Base-by-base conservation (phyloP, 1,140 invertebrate genomes). In the Philotrypesis tridentata region DNA sequence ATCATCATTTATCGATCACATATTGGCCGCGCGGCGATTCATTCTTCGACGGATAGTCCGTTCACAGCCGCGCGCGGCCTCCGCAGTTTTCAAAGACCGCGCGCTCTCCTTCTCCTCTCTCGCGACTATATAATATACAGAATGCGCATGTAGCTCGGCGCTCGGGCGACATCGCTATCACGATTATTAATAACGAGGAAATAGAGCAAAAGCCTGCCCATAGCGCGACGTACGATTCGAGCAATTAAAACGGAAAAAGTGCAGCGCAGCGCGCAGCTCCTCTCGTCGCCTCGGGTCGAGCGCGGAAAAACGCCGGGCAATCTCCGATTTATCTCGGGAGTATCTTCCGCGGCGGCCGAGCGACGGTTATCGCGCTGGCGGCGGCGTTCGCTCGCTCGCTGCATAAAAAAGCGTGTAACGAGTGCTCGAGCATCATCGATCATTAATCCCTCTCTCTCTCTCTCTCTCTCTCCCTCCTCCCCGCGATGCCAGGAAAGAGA, bases 341-440 rank as follows among this genome's bases (percentile, higher is more conserved):
- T 68, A 43, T 27, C 37, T 68, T 60, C 12, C 43, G 37, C 40
- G 12, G 37, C 40, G 12, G 33, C 7, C 12, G 40, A 25, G 63
- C 63, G 63, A 78, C 37, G 65, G 14, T 68, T 78, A 78, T 78
- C 75, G 55, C 21, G 40, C 75, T 63, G 23, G 37, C 25, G 63
- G 37, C 25, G 63, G 75, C 63, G 55, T 29, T 55, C 48, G 48
- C 6, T 55, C 48, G 48, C 3, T 27, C 7, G n/a, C 11, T 67
- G 75, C 25, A 68, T 78, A 78, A 78, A 78, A 68, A 68, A 6
- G 29, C 67, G 33, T 37, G 63, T 68, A 78, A 68, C 63, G 37
- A 78, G 37, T 17, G 75, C 37, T 68, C 48, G 48, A 55, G 21
- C 48, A 14, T 68, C 75, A 78, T 78, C 31, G 37, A 78, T 68